Evolutionary conservation across 53 echinoderm and acorn worm species (phyloP), one percentile per base, ranked within the genome.

Genomic region (Hippasteria phrygiana): DNA sequence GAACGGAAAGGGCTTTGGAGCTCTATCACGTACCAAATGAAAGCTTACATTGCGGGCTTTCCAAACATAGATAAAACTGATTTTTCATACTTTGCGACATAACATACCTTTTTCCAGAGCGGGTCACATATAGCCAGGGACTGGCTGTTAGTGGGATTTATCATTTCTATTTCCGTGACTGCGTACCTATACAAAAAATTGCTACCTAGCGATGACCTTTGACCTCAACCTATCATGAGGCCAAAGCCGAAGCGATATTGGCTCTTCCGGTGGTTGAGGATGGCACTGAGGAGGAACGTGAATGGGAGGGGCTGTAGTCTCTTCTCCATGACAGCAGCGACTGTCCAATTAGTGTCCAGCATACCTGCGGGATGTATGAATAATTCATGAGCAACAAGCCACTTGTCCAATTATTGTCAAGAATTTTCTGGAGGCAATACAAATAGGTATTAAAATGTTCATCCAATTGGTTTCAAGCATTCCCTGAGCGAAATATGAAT

Each of bases 341-440:
- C 99, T 46, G 95, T 94, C 99, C 99, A 99, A 90, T 99, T 99
- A 39, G 96, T 89, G 66, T 99, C 99, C 75, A 99, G 74, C 94
- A 94, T 95, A 26, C 99, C 96, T 99, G 92, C 16, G 43, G 32
- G 53, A 74, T 16, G 7, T 20, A 27, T 27, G 73, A 87, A 73
- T 41, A 79, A 41, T 55, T 34, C 55, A 41, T 72, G 72, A 72
- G 43, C 36, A 67, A 2, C 11, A 31, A 1, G 4, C 64, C 34
- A 33, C 22, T 33, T 2, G 36, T 17, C 67, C 67, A 66, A 66
- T 66, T 20, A 2, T 2, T 2, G 24, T n/a, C 5, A 9, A 35
- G 6, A 2, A 66, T 32, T 64, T 5, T 29, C n/a, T n/a, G n/a
- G n/a, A n/a, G n/a, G n/a, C n/a, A n/a, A n/a, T n/a, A n/a, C n/a